Evolutionary conservation across 1,140 invertebrate species (phyloP).

Genomic region (Metaphire vulgaris): DNA sequence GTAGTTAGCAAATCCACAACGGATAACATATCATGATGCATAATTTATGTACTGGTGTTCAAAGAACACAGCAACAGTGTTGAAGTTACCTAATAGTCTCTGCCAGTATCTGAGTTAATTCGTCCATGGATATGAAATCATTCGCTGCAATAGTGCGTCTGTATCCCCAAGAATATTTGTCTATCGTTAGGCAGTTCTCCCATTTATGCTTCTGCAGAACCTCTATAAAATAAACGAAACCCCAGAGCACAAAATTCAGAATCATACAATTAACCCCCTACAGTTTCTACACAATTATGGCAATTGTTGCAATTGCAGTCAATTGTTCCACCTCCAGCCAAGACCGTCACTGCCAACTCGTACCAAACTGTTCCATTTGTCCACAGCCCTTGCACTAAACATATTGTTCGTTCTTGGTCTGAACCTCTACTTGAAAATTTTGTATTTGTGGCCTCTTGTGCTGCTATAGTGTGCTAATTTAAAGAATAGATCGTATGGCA

Average conservation of each 20-base stretch:
- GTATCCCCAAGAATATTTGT: slow-evolving; percentile 68
- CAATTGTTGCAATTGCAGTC: background rate
- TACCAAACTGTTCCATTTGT: background rate
- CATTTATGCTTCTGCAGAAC: slow-evolving; percentile 51
- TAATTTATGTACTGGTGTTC: background rate
- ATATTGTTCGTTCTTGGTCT: too few relatives aligned
- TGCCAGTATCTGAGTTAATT: slow-evolving; percentile 67
- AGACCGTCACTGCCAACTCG: background rate
- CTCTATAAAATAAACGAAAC: slow-evolving; percentile 31
- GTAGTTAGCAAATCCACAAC: background rate
- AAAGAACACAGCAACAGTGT: background rate
- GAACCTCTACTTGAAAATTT: too few relatives aligned
- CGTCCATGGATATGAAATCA: slow-evolving; percentile 65
- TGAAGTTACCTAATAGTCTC: slow-evolving; percentile 60
- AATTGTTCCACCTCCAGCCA: background rate
- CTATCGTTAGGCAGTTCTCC: slow-evolving; percentile 71
- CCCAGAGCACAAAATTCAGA: background rate
- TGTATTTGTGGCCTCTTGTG: too few relatives aligned
- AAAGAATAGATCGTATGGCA: too few relatives aligned
- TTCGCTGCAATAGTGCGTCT: slow-evolving; percentile 62
- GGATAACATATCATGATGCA: background rate
- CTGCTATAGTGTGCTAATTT: too few relatives aligned
- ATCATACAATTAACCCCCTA: background rate
- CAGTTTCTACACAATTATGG: background rate
- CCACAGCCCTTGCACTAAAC: too few relatives aligned